Percentiles rank a stretch among this genome's conserved stretches.
These are phyloP conservation scores for Stercorarius parasiticus DNA, from an alignment of 2,113 vertebrate species.

Conservation along the genomic window DNA sequence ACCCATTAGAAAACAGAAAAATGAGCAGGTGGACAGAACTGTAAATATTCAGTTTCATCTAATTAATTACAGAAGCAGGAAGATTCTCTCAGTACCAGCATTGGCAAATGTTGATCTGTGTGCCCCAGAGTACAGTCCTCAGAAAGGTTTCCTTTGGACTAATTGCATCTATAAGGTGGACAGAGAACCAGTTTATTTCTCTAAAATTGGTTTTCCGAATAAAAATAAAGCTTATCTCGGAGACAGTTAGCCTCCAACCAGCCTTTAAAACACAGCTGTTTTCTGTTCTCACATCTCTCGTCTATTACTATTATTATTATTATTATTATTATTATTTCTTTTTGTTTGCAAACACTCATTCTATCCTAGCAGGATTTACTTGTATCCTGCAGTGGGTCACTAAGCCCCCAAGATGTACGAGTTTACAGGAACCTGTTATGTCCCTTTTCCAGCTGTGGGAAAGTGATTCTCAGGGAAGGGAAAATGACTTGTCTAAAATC, in stretches of 20 bases:
- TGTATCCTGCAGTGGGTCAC: neutral
- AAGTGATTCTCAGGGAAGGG: constrained; percentile 18
- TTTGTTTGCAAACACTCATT: neutral
- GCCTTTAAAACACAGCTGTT: neutral
- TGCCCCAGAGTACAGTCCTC: neutral
- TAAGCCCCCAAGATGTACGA: neutral
- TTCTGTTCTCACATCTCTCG: neutral
- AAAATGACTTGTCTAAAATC: constrained; percentile 39
- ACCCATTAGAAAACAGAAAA: neutral
- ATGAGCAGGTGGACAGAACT: neutral
- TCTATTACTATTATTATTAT: rapidly evolving
- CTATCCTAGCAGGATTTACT: neutral
- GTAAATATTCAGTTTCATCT: neutral
- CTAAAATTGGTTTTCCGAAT: neutral
- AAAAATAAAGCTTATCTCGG: neutral
- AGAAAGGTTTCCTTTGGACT: neutral
- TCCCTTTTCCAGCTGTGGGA: constrained; percentile 27
- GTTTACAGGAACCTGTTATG: neutral
- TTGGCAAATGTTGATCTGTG: neutral
- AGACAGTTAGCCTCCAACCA: neutral
- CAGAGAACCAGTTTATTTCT: neutral
- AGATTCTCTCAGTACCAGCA: neutral
- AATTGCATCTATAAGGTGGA: neutral
- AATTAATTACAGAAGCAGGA: neutral
- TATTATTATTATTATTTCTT: neutral